A percentile compares a stretch with the other conserved stretches of the same genome.
Evolutionary conservation across 2,113 vertebrate species (phyloP).

Genomic region (Chaenogobius annularis): DNA sequence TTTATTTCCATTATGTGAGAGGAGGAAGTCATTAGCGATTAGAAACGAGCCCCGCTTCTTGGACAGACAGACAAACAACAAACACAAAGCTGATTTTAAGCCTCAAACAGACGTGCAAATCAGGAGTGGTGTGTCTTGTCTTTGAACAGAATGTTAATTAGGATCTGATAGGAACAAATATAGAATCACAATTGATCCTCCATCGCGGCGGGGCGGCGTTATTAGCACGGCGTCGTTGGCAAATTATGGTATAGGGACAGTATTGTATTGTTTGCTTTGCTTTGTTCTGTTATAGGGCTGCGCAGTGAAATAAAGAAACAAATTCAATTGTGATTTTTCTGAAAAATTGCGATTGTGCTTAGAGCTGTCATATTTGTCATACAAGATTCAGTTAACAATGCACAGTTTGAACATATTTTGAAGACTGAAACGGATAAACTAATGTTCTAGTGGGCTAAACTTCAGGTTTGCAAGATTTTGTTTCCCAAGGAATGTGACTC

Average conservation of each 20-base stretch:
- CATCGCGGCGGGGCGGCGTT: constrained; percentile 4
- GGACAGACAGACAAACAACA: constrained; percentile 53
- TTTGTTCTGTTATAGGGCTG: not conserved
- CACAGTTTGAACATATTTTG: not conserved
- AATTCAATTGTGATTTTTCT: too few relatives aligned
- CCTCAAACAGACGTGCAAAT: constrained; percentile 46
- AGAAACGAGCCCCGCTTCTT: constrained; percentile 38
- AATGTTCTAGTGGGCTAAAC: not conserved
- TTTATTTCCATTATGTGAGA: constrained; percentile 48
- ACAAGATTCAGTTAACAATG: too few relatives aligned
- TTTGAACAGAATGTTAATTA: constrained; percentile 44
- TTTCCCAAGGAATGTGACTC: not conserved
- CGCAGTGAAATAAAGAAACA: too few relatives aligned
- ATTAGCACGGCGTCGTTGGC: not conserved
- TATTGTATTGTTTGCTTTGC: not conserved
- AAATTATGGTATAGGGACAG: not conserved
- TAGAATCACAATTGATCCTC: constrained; percentile 12
- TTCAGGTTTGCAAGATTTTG: not conserved
- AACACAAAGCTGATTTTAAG: constrained; percentile 21
- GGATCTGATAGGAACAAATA: constrained; percentile 16
- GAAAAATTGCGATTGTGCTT: not conserved
- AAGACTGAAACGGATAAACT: not conserved
- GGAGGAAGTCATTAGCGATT: constrained; percentile 51
- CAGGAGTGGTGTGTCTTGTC: constrained; percentile 21
- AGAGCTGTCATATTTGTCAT: not conserved